Base-by-base conservation (phyloP, 2,888 invertebrate species). In the Atrina japonica region DNA sequence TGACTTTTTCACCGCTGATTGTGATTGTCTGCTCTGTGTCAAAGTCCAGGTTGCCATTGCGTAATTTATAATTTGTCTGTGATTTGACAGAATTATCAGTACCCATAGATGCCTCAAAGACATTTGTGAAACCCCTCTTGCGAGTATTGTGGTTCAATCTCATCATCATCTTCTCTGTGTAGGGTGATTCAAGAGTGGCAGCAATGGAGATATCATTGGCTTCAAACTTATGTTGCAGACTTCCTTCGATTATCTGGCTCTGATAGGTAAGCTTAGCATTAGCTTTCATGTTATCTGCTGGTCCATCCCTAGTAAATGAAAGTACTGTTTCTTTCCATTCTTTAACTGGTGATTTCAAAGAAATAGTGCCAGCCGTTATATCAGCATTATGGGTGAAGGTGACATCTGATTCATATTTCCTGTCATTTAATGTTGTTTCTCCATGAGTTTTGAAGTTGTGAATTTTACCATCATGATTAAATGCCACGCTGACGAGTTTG, bases 181-280 rank as follows among this genome's bases (percentile, higher is more conserved):
- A 77, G 3, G 81, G 82, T 11, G 70, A 65, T 16, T 64, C 75
- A 3, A 83, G 45, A 14, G 72, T 29, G 27, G 74, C 69, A 23
- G 52, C 43, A 18, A 72, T 67, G 9, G 49, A 21, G 41, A 77
- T 49, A 40, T 76, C 72, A 41, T 71, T 65, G 14, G 52, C 68
- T 9, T 58, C 45, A 49, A 73, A 47, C 21, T 66, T 67, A 27
- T 79, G 80, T 35, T 45, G 58, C 30, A 76, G 30, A n/a, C 61
- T 66, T 3, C 66, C 75, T 21, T 63, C 59, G 30, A 75, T 69
- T 56, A 68, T 80, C 75, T 80, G 53, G 69, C 66, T 55, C 35
- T 70, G 72, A 69, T 77, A 83, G 23, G 58, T 21, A 25, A 80
- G n/a, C 30, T 77, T 74, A n/a, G 70, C 82, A 40, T 67, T 70